Evolutionary conservation across 2,888 invertebrate species (phyloP).

Genomic region (Tachina fera): DNA sequence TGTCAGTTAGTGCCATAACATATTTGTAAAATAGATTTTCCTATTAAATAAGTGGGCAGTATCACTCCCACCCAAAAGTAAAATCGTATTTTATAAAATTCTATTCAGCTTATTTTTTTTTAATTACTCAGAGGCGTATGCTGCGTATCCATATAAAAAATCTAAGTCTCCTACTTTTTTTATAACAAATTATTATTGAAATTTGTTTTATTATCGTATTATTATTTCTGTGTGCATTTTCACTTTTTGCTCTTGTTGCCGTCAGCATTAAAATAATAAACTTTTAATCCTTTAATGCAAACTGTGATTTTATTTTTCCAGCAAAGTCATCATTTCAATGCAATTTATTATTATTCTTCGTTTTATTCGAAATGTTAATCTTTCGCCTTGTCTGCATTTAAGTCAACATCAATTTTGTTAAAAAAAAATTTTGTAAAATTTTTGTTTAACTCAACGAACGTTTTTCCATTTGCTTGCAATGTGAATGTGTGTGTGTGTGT

Average conservation of each 20-base stretch:
- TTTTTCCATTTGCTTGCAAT: conserved; percentile 18
- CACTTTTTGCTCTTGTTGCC: neutral
- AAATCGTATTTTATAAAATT: no score
- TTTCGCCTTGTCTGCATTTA: neutral
- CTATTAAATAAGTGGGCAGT: no score
- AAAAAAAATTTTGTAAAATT: neutral
- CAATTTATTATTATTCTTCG: neutral
- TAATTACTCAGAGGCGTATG: no score
- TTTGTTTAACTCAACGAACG: neutral
- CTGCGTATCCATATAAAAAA: neutral
- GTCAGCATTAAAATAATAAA: neutral
- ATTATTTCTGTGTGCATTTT: neutral
- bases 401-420: neutral
- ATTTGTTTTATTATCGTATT: neutral
- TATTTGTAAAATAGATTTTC: no score
- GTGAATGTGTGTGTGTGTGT: neutral
- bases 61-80: no score
- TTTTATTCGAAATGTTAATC: no score
- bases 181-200: neutral
- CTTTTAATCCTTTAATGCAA: neutral
- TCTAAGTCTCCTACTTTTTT: neutral
- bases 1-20: no score
- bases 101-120: no score
- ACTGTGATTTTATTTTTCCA: conserved; percentile 22
- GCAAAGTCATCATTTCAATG: conserved; percentile 8